Conservation (phyloP, 2,797 vertebrate genomes). For the Lepilemur septentrionalis region DNA sequence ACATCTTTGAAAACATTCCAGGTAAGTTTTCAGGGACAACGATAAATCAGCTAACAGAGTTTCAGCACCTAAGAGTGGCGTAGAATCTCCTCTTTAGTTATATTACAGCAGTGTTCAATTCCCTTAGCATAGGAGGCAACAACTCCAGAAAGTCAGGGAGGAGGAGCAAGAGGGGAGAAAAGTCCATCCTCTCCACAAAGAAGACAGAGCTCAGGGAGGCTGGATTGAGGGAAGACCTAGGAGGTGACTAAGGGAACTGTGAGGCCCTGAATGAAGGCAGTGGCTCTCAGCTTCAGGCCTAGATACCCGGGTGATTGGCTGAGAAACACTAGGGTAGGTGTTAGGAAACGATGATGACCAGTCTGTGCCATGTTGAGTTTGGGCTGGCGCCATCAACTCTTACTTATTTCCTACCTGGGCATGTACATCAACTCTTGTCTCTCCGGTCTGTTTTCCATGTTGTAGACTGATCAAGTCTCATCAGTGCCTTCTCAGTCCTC, state of each 20-base stretch:
- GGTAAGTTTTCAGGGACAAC: not conserved
- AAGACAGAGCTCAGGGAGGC: not conserved
- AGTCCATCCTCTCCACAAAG: not conserved
- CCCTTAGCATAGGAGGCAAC: not conserved
- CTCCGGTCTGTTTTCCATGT: not conserved
- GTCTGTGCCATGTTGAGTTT: not conserved
- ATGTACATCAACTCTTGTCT: not conserved
- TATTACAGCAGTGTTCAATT: not conserved
- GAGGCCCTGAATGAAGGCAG: not conserved
- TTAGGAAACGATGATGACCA: not conserved
- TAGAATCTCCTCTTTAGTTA: not conserved
- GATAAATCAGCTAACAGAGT: not conserved
- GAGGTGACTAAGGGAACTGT: rapidly evolving
- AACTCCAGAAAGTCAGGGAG: not conserved
- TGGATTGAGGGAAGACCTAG: not conserved
- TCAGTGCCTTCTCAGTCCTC: not conserved
- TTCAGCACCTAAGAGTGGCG: not conserved
- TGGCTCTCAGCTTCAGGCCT: not conserved
- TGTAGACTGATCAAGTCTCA: not conserved
- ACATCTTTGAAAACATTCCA: not conserved
- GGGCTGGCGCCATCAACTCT: not conserved
- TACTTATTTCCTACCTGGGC: not conserved
- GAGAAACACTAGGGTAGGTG: not conserved
- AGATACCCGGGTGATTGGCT: too few species aligned
- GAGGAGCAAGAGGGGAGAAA: not conserved